Percentiles rank a stretch among this genome's conserved stretches.
Conservation (phyloP, 1,140 invertebrate genomes). For the Drosophila simulans region DNA sequence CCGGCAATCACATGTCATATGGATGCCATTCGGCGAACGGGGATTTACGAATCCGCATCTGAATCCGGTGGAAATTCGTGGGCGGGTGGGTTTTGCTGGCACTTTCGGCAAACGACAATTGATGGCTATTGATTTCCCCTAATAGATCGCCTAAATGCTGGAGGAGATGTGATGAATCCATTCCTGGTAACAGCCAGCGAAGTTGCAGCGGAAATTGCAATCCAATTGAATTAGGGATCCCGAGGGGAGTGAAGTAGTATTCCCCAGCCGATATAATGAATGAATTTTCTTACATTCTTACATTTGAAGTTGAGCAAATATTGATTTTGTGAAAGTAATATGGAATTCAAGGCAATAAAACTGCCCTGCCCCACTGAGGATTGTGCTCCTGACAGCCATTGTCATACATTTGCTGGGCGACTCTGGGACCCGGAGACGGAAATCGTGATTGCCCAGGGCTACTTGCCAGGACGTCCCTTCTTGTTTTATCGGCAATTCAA, state of each 20-base stretch:
- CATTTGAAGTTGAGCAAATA: slow-evolving; percentile 64
- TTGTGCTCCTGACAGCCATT: slow-evolving; percentile 20
- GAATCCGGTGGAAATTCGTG: slow-evolving; percentile 1
- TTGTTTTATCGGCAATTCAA: slow-evolving; percentile 58
- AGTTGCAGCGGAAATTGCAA: slow-evolving; percentile 50
- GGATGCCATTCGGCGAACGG: slow-evolving; percentile 49
- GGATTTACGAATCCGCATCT: slow-evolving; percentile 49
- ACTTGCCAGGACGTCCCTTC: slow-evolving; percentile 28
- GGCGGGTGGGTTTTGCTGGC: slow-evolving; percentile 1
- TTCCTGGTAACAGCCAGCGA: not conserved
- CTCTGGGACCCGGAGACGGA: slow-evolving; percentile 34
- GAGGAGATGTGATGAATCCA: slow-evolving; percentile 9
- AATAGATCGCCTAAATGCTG: slow-evolving; percentile 29
- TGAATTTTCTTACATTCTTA: slow-evolving; percentile 31
- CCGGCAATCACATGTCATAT: slow-evolving; percentile 68
- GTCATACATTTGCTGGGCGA: slow-evolving; percentile 13
- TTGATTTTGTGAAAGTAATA: slow-evolving; percentile 52
- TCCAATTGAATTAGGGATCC: slow-evolving; percentile 11
- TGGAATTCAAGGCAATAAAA: slow-evolving; percentile 53
- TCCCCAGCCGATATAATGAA: slow-evolving; percentile 16
- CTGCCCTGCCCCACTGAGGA: slow-evolving; percentile 56
- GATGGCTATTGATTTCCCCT: slow-evolving; percentile 41
- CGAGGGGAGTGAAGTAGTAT: not conserved
- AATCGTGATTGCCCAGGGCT: slow-evolving; percentile 68
- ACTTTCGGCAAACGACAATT: slow-evolving; percentile 4